Conservation (phyloP, 2,113 vertebrate genomes). For the Pluvialis apricaria region DNA sequence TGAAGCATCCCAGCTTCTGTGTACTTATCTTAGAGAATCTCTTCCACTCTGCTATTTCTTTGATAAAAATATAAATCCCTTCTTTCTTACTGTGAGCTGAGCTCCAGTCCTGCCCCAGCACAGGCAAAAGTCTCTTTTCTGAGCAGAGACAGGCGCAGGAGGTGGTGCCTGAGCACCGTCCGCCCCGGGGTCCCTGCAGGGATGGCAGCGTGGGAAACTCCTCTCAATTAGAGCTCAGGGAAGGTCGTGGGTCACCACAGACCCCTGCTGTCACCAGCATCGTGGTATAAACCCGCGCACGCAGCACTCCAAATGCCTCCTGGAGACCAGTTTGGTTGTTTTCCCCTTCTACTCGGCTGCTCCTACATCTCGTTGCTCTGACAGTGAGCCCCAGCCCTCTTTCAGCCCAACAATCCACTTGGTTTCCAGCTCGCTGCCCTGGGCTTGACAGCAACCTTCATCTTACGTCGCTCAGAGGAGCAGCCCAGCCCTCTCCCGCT, state of each 20-base stretch:
- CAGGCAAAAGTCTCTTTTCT: background rate
- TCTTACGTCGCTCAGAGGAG: background rate
- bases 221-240: background rate
- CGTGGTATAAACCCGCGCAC: no score
- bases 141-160: background rate
- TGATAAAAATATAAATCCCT: background rate
- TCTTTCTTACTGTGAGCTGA: background rate
- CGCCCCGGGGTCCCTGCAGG: fast-evolving
- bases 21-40: background rate
- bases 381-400: background rate
- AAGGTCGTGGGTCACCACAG: background rate
- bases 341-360: background rate
- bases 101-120: background rate
- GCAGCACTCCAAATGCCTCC: background rate
- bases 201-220: background rate
- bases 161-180: no score
- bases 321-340: background rate
- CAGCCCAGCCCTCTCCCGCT: background rate
- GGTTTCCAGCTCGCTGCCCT: background rate
- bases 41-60: background rate
- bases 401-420: background rate
- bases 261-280: background rate
- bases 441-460: background rate
- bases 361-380: background rate
- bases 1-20: background rate